Percentiles rank a stretch among this genome's conserved stretches.
phyloP scores from a whole-genome alignment of 2,888 invertebrate species.

The Listrodromus nycthemerus region DNA sequence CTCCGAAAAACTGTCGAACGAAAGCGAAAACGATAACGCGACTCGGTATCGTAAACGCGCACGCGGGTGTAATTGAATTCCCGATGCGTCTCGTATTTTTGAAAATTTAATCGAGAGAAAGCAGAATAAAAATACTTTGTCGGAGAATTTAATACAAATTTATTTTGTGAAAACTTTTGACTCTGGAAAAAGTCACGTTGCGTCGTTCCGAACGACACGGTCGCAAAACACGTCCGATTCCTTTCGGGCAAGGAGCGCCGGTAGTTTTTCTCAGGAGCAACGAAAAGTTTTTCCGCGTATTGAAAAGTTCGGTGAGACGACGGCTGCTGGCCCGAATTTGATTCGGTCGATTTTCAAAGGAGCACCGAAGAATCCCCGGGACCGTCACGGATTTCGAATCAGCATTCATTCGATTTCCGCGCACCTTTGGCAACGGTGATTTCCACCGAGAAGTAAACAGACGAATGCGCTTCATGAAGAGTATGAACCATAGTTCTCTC shows the following conservation, averaged over 20 bases:
- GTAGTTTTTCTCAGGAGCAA: slow-evolving; percentile 6
- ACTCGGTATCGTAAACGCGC: background rate
- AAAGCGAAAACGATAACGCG: slow-evolving; percentile 6
- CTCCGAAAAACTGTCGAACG: slow-evolving; percentile 27
- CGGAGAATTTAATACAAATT: background rate
- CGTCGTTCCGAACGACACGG: background rate
- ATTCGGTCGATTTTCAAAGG: slow-evolving; percentile 77
- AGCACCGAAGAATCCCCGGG: slow-evolving; percentile 76
- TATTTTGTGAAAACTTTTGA: background rate
- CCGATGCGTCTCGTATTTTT: background rate
- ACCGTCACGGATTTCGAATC: slow-evolving; percentile 82
- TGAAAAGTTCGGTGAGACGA: slow-evolving; percentile 42
- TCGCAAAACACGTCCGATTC: background rate
- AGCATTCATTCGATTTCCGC: slow-evolving; percentile 82
- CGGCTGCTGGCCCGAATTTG: slow-evolving; percentile 72
- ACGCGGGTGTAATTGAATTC: slow-evolving; percentile 2
- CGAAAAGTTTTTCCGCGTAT: slow-evolving; percentile 16
- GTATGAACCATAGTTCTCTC: slow-evolving; percentile 59
- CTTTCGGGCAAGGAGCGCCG: background rate
- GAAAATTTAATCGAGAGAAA: background rate
- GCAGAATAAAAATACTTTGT: background rate
- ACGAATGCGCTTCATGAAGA: slow-evolving; percentile 33
- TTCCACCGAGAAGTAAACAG: slow-evolving; percentile 77
- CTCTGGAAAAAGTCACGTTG: background rate
- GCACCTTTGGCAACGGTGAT: slow-evolving; percentile 81